Evolutionary conservation across 2,888 invertebrate genomes (phyloP), one percentile per base, ranked within the genome.

Genomic region (Petrolisthes cinctipes): DNA sequence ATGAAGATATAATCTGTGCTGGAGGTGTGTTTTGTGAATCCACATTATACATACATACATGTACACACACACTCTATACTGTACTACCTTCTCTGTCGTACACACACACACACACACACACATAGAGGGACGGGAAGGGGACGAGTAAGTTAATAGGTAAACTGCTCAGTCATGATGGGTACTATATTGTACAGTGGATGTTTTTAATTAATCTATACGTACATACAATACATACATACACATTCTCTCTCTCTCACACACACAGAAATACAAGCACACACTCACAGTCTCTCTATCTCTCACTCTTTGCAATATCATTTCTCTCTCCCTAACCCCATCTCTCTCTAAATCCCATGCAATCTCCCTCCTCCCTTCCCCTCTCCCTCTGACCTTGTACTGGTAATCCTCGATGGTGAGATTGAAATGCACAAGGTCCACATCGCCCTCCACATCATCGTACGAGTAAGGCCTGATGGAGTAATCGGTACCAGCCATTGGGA

Each of bases 401-500:
- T 93, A 92, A 93, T 97, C 97, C 93, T 97, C 97, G 0, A 92
- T 85, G 3, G 95, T 93, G 0, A 97, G 93, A 0, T 94, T 93
- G 92, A 96, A 98, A 91, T 94, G 94, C 0, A 93, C 92, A 17
- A 98, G 93, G 0, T 93, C 92, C 5, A 92, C 91, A 83, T 92
- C 92, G 84, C 93, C 93, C 4, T 92, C 92, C 91, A 95, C 95
- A 91, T 95, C 94, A 91, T 93, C 93, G 91, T 97, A 95, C 81
- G 97, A 96, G 92, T 93, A 94, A 5, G 92, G 91, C 0, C 94
- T 94, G 0, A 95, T 95, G 0, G 98, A 98, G 93, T 97, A 98
- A 93, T 98, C 98, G 84, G 95, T 95, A 6, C 97, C 97, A 0
- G 95, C 98, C 89, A 98, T 96, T 0, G 98, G 96, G 7, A 97